Conservation (phyloP, 2,888 invertebrate genomes). For the Rhagium mordax region DNA sequence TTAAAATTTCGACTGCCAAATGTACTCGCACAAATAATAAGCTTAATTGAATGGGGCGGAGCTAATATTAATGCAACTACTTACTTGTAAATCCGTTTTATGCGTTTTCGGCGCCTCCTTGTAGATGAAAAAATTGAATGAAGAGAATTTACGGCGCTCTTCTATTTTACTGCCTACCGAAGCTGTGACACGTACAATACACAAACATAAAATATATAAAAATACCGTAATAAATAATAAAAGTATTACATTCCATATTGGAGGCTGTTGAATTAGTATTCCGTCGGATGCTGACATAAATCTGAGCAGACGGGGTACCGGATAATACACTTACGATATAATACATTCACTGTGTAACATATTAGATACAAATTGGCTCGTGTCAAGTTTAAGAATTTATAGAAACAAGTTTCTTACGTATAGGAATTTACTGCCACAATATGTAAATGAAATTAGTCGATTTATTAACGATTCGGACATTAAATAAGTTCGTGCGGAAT, state of each 20-base stretch:
- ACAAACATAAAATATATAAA: slow-evolving; percentile 24
- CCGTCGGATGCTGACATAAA: slow-evolving; percentile 23
- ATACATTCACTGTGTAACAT: slow-evolving; percentile 44
- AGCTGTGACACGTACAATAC: slow-evolving; percentile 10
- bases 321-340: slow-evolving; percentile 36
- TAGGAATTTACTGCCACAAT: slow-evolving; percentile 19
- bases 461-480: slow-evolving; percentile 1
- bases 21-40: too few relatives aligned
- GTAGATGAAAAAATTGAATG: slow-evolving; percentile 7
- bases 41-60: too few relatives aligned
- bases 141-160: slow-evolving; percentile 1
- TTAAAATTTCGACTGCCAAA: too few relatives aligned
- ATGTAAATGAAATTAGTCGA: slow-evolving; percentile 15
- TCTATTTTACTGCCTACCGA: slow-evolving; percentile 10
- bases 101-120: background rate
- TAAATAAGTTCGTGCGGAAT: slow-evolving; percentile 3
- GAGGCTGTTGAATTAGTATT: slow-evolving; percentile 27
- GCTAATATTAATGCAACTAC: too few relatives aligned
- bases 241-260: slow-evolving; percentile 6
- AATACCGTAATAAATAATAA: slow-evolving; percentile 24
- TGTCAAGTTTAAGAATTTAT: slow-evolving; percentile 41
- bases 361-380: slow-evolving; percentile 48
- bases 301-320: slow-evolving; percentile 9
- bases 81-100: background rate
- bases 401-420: slow-evolving; percentile 33